A percentile compares a stretch with the other conserved stretches of the same genome.
These are phyloP conservation scores for Metaphire vulgaris DNA, from an alignment of 1,140 invertebrate genomes.

Conservation along the genomic window DNA sequence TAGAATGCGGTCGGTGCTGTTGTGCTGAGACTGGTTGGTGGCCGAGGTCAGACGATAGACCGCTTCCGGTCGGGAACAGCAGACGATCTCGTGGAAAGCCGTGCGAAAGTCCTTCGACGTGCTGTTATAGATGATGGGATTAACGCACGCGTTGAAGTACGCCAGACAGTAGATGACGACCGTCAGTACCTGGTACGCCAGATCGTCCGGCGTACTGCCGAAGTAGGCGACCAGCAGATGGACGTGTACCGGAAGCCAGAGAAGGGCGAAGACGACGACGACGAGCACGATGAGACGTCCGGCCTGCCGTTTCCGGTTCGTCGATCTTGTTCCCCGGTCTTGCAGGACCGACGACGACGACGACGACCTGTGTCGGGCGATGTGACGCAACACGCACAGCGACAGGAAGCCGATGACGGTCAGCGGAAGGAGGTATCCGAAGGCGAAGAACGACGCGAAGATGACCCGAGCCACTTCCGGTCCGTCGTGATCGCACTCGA, in stretches of 20 bases:
- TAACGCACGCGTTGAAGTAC: slow-evolving; percentile 29
- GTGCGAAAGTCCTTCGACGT: slow-evolving; percentile 31
- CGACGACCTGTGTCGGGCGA: too few relatives aligned
- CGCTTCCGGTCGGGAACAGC: too few relatives aligned
- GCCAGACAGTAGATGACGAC: slow-evolving; percentile 29
- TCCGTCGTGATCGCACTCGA: neutral
- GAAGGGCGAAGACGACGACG: too few relatives aligned
- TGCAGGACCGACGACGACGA: too few relatives aligned
- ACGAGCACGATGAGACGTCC: slow-evolving; percentile 19
- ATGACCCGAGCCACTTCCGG: neutral
- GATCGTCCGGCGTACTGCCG: neutral
- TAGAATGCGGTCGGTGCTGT: too few relatives aligned
- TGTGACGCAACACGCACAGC: slow-evolving; percentile 14
- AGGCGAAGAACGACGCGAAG: neutral
- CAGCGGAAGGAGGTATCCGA: too few relatives aligned
- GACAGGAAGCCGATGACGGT: slow-evolving; percentile 15
- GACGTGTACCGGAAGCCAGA: too few relatives aligned
- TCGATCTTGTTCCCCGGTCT: too few relatives aligned
- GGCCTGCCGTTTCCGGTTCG: slow-evolving; percentile 23
- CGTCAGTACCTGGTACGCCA: neutral
- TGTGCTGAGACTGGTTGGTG: too few relatives aligned
- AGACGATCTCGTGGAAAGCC: slow-evolving; percentile 12
- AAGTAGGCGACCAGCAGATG: slow-evolving; percentile 23
- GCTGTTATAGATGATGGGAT: slow-evolving; percentile 31
- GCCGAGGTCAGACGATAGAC: too few relatives aligned